phyloP scores from a whole-genome alignment of 2,113 vertebrate species.

The Myocastor coypus region DNA sequence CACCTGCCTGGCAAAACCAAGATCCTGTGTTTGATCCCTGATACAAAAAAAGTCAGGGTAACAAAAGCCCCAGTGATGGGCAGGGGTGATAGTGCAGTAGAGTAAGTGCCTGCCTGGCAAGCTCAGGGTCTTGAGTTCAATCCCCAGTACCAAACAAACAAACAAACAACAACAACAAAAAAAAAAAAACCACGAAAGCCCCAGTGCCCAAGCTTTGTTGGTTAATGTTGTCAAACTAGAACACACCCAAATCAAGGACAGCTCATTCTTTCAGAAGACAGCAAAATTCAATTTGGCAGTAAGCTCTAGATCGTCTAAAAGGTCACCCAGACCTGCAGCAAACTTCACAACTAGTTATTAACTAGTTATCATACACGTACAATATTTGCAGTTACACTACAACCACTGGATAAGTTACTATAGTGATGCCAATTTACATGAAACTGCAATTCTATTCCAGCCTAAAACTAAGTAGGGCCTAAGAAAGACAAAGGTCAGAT shows the following conservation, averaged over 20 bases:
- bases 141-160: no score
- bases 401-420: background rate
- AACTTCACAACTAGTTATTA: slow-evolving; percentile 19
- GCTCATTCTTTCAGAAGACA: slow-evolving; percentile 2
- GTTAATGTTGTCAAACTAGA: slow-evolving; percentile 4
- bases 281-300: slow-evolving; percentile 16
- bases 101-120: no score
- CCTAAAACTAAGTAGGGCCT: background rate
- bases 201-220: background rate
- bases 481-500: background rate
- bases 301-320: slow-evolving; percentile 5
- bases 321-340: background rate
- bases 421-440: background rate
- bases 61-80: background rate
- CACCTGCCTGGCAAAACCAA: no score
- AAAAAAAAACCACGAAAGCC: background rate
- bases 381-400: background rate
- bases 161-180: no score
- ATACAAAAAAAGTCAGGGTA: background rate
- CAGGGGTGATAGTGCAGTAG: no score
- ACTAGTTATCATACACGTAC: background rate
- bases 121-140: no score
- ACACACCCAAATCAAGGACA: background rate
- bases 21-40: no score
- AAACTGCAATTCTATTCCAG: slow-evolving; percentile 1